A percentile compares a stretch with the other conserved stretches of the same genome.
phyloP scores from a whole-genome alignment of 2,797 vertebrate genomes.

The Sarcoramphus papa region DNA sequence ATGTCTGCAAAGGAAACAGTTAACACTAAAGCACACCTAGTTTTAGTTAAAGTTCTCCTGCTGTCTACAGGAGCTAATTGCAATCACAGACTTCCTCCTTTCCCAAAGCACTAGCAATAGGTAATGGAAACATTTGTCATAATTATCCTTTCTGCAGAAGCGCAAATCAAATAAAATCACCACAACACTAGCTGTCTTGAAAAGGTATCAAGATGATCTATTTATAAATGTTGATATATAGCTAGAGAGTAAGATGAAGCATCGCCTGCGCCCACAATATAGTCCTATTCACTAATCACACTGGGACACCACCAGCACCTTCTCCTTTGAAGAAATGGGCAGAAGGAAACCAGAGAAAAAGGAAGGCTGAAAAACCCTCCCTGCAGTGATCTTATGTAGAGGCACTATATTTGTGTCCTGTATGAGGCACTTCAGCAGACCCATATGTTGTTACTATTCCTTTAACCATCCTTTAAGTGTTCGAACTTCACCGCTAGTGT shows the following conservation, averaged over 20 bases:
- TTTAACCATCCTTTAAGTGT: neutral
- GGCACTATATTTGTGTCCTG: neutral
- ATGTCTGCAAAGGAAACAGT: neutral
- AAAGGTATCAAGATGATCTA: neutral
- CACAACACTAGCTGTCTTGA: neutral
- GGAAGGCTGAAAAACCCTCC: neutral
- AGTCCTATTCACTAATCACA: neutral
- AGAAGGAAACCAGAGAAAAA: neutral
- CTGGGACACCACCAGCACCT: neutral
- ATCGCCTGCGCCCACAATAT: neutral
- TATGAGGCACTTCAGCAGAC: neutral
- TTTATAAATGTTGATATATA: slow-evolving; percentile 36
- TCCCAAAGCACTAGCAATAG: slow-evolving; percentile 22
- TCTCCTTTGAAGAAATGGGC: neutral
- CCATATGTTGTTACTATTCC: neutral
- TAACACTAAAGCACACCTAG: neutral
- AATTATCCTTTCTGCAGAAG: slow-evolving; percentile 42
- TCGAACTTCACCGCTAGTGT: neutral
- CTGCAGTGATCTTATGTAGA: neutral
- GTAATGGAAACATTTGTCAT: slow-evolving; percentile 52
- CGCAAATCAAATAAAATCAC: slow-evolving; percentile 20
- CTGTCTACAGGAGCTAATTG: slow-evolving; percentile 30
- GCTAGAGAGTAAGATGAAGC: neutral
- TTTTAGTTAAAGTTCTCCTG: slow-evolving; percentile 2
- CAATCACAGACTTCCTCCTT: neutral